A percentile compares a stretch with the other conserved stretches of the same genome.
These are phyloP conservation scores for Drosophila santomea DNA, from an alignment of 1,140 invertebrate genomes.

Conservation along the genomic window DNA sequence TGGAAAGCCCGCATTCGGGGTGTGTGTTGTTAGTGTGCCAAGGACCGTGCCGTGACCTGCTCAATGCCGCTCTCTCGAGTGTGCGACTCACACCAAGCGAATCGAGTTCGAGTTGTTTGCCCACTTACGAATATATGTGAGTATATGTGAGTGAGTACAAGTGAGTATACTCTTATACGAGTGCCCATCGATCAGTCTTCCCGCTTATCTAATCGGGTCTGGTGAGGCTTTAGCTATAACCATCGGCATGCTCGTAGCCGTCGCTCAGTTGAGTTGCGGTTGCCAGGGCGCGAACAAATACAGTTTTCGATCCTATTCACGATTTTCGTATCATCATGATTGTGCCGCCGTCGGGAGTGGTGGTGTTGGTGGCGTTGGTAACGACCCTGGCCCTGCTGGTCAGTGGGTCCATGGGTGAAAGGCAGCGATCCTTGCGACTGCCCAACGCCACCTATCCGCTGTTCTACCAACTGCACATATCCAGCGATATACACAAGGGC, in stretches of 20 bases:
- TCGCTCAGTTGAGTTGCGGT: constrained; percentile 66
- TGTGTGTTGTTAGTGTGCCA: constrained; percentile 35
- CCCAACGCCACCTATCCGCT: constrained; percentile 86
- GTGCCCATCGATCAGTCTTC: constrained; percentile 42
- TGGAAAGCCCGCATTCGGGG: constrained; percentile 33
- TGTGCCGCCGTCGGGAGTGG: constrained; percentile 17
- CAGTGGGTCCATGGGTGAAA: not conserved
- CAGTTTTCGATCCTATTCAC: constrained; percentile 29
- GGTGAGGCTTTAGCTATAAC: constrained; percentile 45
- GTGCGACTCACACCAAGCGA: not conserved
- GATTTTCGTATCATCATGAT: constrained; percentile 40
- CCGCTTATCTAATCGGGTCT: constrained; percentile 68
- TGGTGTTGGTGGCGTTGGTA: constrained; percentile 29
- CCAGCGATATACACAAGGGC: constrained; percentile 86
- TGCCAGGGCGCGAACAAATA: constrained; percentile 57
- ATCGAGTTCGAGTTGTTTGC: constrained; percentile 7
- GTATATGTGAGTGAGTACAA: not conserved
- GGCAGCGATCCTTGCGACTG: constrained; percentile 85
- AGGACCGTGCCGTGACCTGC: constrained; percentile 62
- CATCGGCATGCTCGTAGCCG: constrained; percentile 17
- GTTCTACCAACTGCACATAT: constrained; percentile 88
- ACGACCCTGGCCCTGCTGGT: constrained; percentile 14
- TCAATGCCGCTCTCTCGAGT: constrained; percentile 32
- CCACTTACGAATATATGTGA: not conserved
- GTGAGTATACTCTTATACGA: constrained; percentile 33